Conservation (phyloP, 2,113 vertebrate genomes). For the Nycticryphes semicollaris region DNA sequence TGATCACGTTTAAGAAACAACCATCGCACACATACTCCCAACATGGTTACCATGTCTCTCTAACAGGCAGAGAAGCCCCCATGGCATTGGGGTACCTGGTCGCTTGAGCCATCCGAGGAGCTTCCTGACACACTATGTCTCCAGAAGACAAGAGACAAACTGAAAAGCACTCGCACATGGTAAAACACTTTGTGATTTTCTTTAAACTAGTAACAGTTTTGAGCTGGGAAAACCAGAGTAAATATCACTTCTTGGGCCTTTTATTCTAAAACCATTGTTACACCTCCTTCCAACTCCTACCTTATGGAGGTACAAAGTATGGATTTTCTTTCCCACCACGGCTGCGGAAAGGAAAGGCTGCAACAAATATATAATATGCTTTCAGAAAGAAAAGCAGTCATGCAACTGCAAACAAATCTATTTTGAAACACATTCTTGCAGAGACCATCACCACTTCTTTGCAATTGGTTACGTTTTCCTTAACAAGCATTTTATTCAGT, state of each 20-base stretch:
- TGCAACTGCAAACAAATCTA: not conserved
- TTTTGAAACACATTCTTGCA: not conserved
- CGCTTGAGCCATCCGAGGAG: fast-evolving
- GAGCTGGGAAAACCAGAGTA: not conserved
- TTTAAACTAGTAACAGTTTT: not conserved
- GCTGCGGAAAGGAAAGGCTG: not conserved
- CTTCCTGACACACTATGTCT: not conserved
- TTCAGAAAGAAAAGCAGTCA: not conserved
- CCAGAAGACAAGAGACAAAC: not conserved
- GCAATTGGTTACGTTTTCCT: not conserved
- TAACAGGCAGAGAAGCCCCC: not conserved
- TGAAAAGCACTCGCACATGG: not conserved
- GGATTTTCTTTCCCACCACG: not conserved
- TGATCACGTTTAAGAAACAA: not conserved
- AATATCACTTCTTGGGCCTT: not conserved
- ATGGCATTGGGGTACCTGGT: too few relatives aligned
- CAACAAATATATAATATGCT: not conserved
- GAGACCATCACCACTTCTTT: not conserved
- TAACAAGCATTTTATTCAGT: not conserved
- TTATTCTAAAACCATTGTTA: not conserved
- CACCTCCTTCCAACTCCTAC: not conserved
- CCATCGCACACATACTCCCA: fast-evolving
- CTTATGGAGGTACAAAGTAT: not conserved
- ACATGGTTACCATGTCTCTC: not conserved
- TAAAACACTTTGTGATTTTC: not conserved